A percentile compares a stretch with the other conserved stretches of the same genome.
phyloP scores from a whole-genome alignment of 2,888 invertebrate species.

The Cordylochernes scorpioides region DNA sequence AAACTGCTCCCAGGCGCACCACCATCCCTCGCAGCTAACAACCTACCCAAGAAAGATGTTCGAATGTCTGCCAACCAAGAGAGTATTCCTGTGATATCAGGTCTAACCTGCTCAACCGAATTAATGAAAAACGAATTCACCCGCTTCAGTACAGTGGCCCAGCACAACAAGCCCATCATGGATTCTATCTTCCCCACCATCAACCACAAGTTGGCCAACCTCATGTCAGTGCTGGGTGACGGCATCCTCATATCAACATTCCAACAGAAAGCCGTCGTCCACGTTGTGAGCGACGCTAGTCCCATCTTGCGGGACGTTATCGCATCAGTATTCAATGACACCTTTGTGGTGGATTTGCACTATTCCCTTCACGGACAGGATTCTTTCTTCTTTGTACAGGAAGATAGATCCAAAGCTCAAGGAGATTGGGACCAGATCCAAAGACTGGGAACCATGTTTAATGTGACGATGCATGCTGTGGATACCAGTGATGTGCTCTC shows the following conservation, averaged over 20 bases:
- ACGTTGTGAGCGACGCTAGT: constrained; percentile 53
- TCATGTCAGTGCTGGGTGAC: constrained; percentile 34
- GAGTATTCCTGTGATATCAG: constrained; percentile 15
- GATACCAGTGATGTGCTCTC: constrained; percentile 6
- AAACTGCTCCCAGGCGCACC: constrained; percentile 2
- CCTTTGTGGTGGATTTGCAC: constrained; percentile 57
- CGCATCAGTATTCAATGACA: constrained; percentile 69
- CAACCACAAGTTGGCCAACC: constrained; percentile 11
- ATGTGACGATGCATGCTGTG: constrained; percentile 13
- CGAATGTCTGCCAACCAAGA: no score
- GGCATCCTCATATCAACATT: constrained; percentile 45
- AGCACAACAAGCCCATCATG: constrained; percentile 10
- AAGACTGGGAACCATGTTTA: constrained; percentile 35
- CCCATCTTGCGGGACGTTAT: constrained; percentile 72
- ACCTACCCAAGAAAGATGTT: constrained; percentile 4
- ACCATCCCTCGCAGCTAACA: constrained; percentile 2
- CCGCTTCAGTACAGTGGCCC: constrained; percentile 14
- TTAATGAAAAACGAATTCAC: constrained; percentile 12
- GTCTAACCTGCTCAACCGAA: constrained; percentile 14
- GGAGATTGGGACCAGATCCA: constrained; percentile 69
- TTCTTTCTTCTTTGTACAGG: constrained; percentile 68
- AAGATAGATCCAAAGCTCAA: constrained; percentile 51
- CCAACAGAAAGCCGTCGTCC: constrained; percentile 32
- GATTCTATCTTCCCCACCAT: constrained; percentile 1
- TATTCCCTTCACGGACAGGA: constrained; percentile 32